These are phyloP conservation scores for Tachyglossus aculeatus DNA, from an alignment of 2,797 vertebrate genomes.

Conservation along the genomic window DNA sequence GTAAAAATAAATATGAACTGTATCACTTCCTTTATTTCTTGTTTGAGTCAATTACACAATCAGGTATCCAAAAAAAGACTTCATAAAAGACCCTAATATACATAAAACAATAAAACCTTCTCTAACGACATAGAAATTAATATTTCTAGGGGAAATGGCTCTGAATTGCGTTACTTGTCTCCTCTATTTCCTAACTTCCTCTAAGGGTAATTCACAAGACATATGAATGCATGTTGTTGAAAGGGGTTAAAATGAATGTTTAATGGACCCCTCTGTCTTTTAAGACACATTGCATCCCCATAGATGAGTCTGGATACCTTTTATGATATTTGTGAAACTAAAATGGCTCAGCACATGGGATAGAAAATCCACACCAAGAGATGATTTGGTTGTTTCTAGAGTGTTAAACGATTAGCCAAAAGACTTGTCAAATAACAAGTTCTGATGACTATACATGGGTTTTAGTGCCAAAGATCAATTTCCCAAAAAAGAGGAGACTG, in stretches of 20 bases:
- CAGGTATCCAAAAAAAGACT: conserved; percentile 25
- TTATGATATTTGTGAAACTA: not conserved
- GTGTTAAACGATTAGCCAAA: not conserved
- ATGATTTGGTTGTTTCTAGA: not conserved
- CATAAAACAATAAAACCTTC: conserved; percentile 16
- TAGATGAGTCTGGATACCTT: not conserved
- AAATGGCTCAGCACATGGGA: not conserved
- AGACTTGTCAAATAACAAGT: no score
- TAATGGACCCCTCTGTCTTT: not conserved
- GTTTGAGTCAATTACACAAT: conserved; percentile 54
- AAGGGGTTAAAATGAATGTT: not conserved
- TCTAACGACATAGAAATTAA: conserved; percentile 35
- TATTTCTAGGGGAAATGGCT: conserved; percentile 24
- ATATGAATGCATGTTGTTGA: conserved; percentile 11
- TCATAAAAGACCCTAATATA: conserved; percentile 23
- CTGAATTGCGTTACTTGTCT: conserved; percentile 6
- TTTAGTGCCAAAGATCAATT: not conserved
- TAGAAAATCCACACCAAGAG: not conserved
- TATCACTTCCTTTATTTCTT: conserved; percentile 50
- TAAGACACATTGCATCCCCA: not conserved
- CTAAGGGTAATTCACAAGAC: conserved; percentile 19
- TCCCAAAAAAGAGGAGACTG: not conserved
- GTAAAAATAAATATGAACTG: conserved; percentile 37
- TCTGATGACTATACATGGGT: not conserved
- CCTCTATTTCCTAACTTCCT: conserved; percentile 11